phyloP scores from a whole-genome alignment of 2,888 invertebrate species.

The Rhagophthalmus giganteus region DNA sequence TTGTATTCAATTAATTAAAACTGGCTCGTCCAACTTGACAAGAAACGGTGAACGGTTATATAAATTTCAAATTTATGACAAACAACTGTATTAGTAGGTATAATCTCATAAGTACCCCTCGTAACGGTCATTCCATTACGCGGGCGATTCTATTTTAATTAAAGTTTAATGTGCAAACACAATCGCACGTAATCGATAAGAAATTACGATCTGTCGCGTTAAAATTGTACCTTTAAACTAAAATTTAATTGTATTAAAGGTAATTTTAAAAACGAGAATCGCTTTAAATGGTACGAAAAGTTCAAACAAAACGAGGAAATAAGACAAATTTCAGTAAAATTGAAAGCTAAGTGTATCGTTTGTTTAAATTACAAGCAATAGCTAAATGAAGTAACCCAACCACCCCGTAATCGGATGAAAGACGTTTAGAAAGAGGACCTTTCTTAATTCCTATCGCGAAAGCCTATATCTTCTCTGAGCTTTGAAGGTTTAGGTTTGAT shows the following conservation, averaged over 20 bases:
- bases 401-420: conserved; percentile 19
- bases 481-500: conserved; percentile 16
- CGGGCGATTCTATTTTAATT: conserved; percentile 15
- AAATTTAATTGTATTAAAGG: not conserved
- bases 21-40: no score
- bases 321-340: conserved; percentile 10
- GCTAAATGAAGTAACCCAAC: conserved; percentile 20
- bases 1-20: no score
- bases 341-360: conserved; percentile 18
- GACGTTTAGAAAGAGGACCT: conserved; percentile 16
- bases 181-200: not conserved
- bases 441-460: conserved; percentile 14
- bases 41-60: no score
- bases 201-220: no score
- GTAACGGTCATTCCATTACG: conserved; percentile 20
- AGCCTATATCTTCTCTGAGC: conserved; percentile 4
- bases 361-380: conserved; percentile 20
- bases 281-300: not conserved
- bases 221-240: no score
- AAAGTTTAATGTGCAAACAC: conserved; percentile 1
- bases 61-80: no score
- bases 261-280: not conserved
- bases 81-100: no score
- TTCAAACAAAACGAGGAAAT: conserved; percentile 1
- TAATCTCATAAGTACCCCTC: conserved; percentile 13